Percentiles rank a stretch among this genome's conserved stretches.
phyloP scores from a whole-genome alignment of 2,113 vertebrate species.

The Pica pica region DNA sequence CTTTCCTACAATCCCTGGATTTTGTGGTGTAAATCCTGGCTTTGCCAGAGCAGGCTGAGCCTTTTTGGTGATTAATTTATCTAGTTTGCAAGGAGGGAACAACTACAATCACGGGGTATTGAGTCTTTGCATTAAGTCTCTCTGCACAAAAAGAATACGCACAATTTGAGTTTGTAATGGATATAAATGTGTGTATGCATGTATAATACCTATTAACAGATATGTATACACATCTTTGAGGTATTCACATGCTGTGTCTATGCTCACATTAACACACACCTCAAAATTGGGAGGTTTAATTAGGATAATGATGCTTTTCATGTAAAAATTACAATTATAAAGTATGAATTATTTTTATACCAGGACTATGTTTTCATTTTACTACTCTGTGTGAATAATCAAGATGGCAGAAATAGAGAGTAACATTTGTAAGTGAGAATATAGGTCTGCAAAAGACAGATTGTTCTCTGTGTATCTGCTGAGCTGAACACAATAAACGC shows the following conservation, averaged over 20 bases:
- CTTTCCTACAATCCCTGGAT: not conserved
- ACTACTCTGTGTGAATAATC: not conserved
- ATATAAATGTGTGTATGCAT: not conserved
- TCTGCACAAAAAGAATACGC: not conserved
- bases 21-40: not conserved
- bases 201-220: not conserved
- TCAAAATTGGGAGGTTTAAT: not conserved
- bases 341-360: not conserved
- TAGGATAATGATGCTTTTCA: not conserved
- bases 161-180: not conserved
- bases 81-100: not conserved
- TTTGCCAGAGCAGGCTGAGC: not conserved
- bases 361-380: not conserved
- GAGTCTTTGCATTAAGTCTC: not conserved
- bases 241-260: not conserved
- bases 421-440: not conserved
- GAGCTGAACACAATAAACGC: not conserved
- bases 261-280: not conserved
- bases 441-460: not conserved
- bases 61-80: not conserved
- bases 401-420: not conserved
- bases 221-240: not conserved
- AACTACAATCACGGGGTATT: fast-evolving
- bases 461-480: not conserved
- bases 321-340: not conserved